Evolutionary conservation across 1,140 invertebrate genomes (phyloP).

Genomic region (Nymphalis io): DNA sequence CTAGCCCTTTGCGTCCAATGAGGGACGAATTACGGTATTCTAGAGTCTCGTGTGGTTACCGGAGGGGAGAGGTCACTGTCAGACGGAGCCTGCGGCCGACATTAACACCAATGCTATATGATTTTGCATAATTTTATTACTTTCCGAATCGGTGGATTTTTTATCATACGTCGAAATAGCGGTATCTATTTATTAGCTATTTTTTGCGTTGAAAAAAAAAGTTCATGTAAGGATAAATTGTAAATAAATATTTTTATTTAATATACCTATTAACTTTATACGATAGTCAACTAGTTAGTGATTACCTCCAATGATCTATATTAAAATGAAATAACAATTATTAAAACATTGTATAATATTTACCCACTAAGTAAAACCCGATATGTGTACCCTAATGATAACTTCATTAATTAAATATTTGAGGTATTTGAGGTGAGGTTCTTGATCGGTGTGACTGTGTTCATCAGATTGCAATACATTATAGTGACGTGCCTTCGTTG

Average conservation of each 20-base stretch:
- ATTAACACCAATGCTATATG: conserved; percentile 41
- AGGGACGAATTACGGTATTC: conserved; percentile 41
- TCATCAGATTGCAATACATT: conserved; percentile 48
- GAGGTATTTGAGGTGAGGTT: background rate
- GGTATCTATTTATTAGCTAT: too few species aligned
- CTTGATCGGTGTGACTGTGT: conserved; percentile 45
- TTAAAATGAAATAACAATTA: too few species aligned
- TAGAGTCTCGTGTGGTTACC: conserved; percentile 29
- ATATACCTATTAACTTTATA: too few species aligned
- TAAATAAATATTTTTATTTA: too few species aligned
- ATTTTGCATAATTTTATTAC: background rate
- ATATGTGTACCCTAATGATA: background rate
- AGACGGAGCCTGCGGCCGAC: conserved; percentile 31
- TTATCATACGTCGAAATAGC: too few species aligned
- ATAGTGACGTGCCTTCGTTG: conserved; percentile 32
- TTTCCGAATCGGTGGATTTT: background rate
- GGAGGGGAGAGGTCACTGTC: conserved; percentile 56
- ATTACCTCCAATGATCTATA: too few species aligned
- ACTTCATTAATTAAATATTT: background rate
- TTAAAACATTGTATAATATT: too few species aligned
- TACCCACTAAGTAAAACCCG: too few species aligned
- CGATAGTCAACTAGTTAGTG: too few species aligned
- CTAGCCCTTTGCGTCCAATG: conserved; percentile 3
- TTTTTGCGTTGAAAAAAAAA: too few species aligned
- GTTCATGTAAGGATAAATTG: too few species aligned